Percentiles rank a stretch among this genome's conserved stretches.
Evolutionary conservation across 2,888 invertebrate species (phyloP).

Genomic region (Noctua pronuba): DNA sequence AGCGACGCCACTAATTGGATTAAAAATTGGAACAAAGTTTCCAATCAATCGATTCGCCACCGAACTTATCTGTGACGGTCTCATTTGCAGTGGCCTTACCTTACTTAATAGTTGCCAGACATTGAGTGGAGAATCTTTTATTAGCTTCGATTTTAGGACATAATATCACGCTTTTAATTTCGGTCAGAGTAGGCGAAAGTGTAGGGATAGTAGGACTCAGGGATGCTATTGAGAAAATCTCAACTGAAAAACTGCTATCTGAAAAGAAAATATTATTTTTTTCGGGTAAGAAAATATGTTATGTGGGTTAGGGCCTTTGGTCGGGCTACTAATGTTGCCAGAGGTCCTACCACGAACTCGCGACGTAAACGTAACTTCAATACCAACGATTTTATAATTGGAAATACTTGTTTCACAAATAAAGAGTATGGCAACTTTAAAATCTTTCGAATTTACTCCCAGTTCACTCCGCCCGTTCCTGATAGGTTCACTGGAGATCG

Average conservation of each 20-base stretch:
- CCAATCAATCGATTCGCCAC: conserved; percentile 40
- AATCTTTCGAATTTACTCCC: not conserved
- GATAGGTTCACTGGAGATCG: not conserved
- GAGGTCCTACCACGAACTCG: not conserved
- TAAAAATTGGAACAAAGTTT: conserved; percentile 45
- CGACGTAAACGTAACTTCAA: not conserved
- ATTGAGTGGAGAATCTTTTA: not conserved
- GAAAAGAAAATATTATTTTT: too few relatives aligned
- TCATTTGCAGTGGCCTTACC: conserved; percentile 11
- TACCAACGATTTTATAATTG: too few relatives aligned
- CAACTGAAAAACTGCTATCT: too few relatives aligned
- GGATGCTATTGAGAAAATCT: too few relatives aligned
- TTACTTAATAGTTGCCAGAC: not conserved
- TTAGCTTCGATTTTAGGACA: not conserved
- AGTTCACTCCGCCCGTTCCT: not conserved
- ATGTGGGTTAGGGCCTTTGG: too few relatives aligned
- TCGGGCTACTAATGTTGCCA: too few relatives aligned
- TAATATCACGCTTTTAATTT: not conserved
- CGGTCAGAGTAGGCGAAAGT: not conserved
- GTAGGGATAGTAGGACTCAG: not conserved
- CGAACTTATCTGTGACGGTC: conserved; percentile 14
- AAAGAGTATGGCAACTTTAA: too few relatives aligned
- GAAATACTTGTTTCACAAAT: too few relatives aligned
- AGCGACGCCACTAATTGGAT: conserved; percentile 42
- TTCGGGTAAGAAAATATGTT: too few relatives aligned